Conservation (phyloP, 2,797 vertebrate genomes). For the Muscicapa striata region DNA sequence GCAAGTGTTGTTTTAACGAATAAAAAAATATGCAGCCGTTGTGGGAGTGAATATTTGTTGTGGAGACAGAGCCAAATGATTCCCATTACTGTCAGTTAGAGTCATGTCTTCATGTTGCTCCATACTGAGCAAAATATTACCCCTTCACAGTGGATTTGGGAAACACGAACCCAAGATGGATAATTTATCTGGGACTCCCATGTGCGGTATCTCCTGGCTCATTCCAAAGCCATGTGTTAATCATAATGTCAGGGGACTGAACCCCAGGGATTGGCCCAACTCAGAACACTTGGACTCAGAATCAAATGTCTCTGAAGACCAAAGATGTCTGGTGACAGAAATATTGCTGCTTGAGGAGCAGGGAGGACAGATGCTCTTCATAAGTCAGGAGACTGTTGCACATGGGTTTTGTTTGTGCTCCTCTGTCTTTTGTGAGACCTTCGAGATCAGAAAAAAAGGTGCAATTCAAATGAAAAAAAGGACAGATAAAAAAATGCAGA, state of each 20-base stretch:
- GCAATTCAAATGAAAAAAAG: not conserved
- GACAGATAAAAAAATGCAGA: not conserved
- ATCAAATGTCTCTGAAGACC: not conserved
- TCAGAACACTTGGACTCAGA: not conserved
- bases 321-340: not conserved
- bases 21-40: not conserved
- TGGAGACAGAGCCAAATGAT: not conserved
- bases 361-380: not conserved
- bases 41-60: not conserved
- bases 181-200: not conserved
- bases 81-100: not conserved
- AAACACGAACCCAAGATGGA: not conserved
- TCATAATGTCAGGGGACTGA: not conserved
- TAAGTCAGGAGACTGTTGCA: not conserved
- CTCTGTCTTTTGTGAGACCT: not conserved
- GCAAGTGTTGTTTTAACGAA: not conserved
- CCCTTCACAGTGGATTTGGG: not conserved
- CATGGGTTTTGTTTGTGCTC: not conserved
- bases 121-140: constrained; percentile 35
- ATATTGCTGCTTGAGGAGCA: not conserved
- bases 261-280: not conserved
- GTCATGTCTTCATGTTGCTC: not conserved
- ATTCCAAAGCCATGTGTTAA: not conserved
- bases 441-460: not conserved
- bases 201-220: not conserved